Conservation (phyloP, 2,113 vertebrate genomes). For the Pseudonaja textilis region DNA sequence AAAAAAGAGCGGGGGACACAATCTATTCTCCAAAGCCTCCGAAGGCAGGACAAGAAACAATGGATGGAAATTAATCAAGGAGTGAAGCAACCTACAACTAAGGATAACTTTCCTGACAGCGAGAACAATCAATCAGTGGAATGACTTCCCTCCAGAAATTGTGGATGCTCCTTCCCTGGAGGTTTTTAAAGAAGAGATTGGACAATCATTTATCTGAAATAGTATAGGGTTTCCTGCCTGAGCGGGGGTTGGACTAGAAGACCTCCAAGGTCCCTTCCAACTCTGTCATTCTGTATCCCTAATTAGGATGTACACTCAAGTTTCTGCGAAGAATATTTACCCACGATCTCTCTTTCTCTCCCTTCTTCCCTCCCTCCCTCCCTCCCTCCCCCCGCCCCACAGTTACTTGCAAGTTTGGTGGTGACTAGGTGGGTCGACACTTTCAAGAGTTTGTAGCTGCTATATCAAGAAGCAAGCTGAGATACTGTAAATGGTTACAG, state of each 20-base stretch:
- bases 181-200: too few species aligned
- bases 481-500: not conserved
- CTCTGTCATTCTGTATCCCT: not conserved
- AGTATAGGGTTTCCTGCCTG: not conserved
- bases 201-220: not conserved
- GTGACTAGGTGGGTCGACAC: not conserved
- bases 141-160: too few species aligned
- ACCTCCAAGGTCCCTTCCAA: not conserved
- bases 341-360: not conserved
- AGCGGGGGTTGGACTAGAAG: not conserved
- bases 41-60: too few species aligned
- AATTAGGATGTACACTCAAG: not conserved
- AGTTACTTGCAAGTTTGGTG: not conserved
- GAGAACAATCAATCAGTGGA: too few species aligned
- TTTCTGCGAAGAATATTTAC: not conserved
- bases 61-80: too few species aligned
- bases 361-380: too few species aligned
- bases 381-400: too few species aligned
- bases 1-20: too few species aligned
- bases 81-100: too few species aligned
- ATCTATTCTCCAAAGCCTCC: too few species aligned
- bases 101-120: too few species aligned
- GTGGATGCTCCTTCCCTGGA: too few species aligned
- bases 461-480: not conserved
- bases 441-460: not conserved